These are phyloP conservation scores for Tragulus kanchil DNA, from an alignment of 2,113 vertebrate species.

Conservation along the genomic window DNA sequence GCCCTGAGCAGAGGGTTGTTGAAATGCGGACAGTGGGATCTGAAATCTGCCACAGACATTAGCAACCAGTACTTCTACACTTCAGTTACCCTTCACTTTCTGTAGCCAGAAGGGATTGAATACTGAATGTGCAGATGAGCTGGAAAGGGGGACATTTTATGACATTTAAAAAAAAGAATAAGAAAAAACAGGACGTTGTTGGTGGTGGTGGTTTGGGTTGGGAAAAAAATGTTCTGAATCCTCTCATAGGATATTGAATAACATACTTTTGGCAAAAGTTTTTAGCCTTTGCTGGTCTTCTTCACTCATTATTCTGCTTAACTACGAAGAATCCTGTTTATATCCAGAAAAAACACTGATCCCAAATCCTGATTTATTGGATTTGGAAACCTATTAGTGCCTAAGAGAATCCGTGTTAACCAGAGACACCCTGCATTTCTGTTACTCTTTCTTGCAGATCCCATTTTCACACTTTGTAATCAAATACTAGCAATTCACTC, in stretches of 20 bases:
- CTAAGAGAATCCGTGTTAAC: not conserved
- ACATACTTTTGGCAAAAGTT: not conserved
- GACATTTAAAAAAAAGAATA: not conserved
- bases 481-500: not conserved
- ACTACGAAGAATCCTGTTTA: not conserved
- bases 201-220: not conserved
- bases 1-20: not conserved
- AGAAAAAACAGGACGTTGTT: not conserved
- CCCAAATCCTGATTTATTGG: not conserved
- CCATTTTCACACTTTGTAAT: conserved; percentile 14
- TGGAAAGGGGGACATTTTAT: not conserved
- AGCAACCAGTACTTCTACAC: not conserved
- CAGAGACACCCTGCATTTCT: not conserved
- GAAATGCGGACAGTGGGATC: not conserved
- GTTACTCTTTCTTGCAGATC: not conserved
- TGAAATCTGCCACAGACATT: not conserved
- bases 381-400: not conserved
- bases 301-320: conserved; percentile 23
- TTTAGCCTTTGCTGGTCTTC: not conserved
- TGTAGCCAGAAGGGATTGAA: not conserved
- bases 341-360: not conserved
- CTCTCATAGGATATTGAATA: not conserved
- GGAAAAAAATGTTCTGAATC: not conserved
- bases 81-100: not conserved
- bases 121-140: not conserved